Evolutionary conservation across 1,140 invertebrate species (phyloP), one percentile per base, ranked within the genome.

Genomic region (Eufriesea mexicana): DNA sequence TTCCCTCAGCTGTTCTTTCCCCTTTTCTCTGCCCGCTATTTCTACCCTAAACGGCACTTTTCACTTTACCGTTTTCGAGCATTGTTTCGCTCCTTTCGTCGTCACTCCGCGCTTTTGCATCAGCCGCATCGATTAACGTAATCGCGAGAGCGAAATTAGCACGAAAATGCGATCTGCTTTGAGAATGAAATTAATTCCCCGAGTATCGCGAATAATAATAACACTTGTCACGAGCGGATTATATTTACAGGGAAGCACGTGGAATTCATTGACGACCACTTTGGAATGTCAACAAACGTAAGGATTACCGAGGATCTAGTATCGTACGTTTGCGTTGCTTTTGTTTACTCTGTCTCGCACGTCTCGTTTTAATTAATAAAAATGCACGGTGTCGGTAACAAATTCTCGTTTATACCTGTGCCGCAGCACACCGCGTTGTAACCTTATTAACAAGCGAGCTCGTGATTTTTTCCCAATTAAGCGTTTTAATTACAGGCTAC

Each of bases 401-500:
- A 70, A 68, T 67, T 55, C n/a, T 78, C 64, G 51, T 67, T 45
- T 45, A 54, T 9, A 23, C 6, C 7, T 1, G 2, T 10, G 28
- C 23, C 2, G 28, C 23, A 7, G 14, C 20, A 8, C 23, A 42
- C 10, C 51, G 42, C 7, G 28, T 57, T 9, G 49, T 18, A 35
- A 78, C 10, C n/a, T 68, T 42, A 54, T 77, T 66, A 77, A 54
- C 61, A 51, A 70, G 23, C n/a, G 7, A 2, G 35, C 16, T 5
- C 4, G 10, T 14, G 64, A 78, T 68, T 70, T 68, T 49, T 78
- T 78, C 23, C 64, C 51, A 78, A 78, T 78, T 78, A 78, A 68
- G 23, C 28, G 6, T 59, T 73, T 61, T 64, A 62, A 74, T 74
- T 80, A 64, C 49, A n/a, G 9, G 23, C 23, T 45, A 47, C 59